Conservation (phyloP, 2,113 vertebrate species). For the Callipepla squamata region DNA sequence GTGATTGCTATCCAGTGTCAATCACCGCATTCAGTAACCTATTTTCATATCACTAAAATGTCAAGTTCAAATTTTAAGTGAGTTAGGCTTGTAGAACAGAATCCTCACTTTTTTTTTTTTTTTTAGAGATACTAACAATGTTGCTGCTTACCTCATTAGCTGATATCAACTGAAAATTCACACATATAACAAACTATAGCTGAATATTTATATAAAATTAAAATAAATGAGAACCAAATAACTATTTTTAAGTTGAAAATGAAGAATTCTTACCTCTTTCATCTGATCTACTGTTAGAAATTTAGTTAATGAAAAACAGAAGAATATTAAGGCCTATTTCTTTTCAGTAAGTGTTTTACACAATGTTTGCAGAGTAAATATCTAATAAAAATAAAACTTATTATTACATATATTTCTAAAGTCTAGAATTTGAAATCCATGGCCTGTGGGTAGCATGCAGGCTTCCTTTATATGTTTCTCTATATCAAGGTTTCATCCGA, state of each 20-base stretch:
- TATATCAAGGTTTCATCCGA: not conserved
- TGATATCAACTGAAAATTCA: not conserved
- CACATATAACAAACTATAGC: not conserved
- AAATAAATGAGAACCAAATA: not conserved
- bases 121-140: not conserved
- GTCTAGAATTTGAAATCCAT: not conserved
- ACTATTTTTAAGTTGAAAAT: not conserved
- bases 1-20: not conserved
- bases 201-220: not conserved
- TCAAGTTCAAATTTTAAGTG: not conserved
- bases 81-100: not conserved
- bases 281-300: not conserved
- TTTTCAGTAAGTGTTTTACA: not conserved
- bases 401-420: not conserved
- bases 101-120: not conserved
- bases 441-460: not conserved
- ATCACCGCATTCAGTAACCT: not conserved
- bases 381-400: not conserved
- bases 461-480: not conserved
- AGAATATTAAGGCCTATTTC: not conserved
- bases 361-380: not conserved
- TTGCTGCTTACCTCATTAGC: not conserved
- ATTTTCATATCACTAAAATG: not conserved
- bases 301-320: not conserved
- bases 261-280: not conserved